A percentile compares a stretch with the other conserved stretches of the same genome.
phyloP scores from a whole-genome alignment of 2,797 vertebrate species.

The Periparus ater region DNA sequence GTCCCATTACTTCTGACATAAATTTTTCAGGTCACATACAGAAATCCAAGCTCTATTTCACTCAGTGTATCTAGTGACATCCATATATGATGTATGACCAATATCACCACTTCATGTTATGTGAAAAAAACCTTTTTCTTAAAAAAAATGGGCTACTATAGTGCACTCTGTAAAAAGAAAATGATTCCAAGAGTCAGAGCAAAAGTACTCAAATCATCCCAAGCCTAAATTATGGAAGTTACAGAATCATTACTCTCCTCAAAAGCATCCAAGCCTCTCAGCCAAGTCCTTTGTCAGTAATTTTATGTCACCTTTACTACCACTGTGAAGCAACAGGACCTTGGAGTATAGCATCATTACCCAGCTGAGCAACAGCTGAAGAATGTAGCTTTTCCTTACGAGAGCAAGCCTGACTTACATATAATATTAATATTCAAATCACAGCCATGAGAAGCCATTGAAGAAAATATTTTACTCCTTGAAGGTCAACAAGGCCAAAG shows the following conservation, averaged over 20 bases:
- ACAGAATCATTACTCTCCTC: not conserved
- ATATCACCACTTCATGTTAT: not conserved
- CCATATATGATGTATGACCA: not conserved
- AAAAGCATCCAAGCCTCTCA: not conserved
- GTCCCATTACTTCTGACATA: not conserved
- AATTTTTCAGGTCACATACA: not conserved
- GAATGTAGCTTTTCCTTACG: not conserved
- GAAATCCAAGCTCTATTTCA: not conserved
- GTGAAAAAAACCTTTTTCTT: not conserved
- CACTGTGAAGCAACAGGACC: not conserved
- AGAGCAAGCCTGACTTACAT: not conserved
- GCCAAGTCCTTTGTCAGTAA: not conserved
- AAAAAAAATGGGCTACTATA: not conserved
- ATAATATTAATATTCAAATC: not conserved
- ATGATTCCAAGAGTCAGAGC: not conserved
- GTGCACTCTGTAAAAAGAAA: not conserved
- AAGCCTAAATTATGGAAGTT: not conserved
- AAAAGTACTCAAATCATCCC: not conserved
- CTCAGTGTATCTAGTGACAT: not conserved
- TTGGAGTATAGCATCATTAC: not conserved
- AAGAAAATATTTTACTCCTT: constrained; percentile 3
- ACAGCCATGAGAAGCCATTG: not conserved
- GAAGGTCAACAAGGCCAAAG: constrained; percentile 1
- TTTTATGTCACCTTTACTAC: not conserved
- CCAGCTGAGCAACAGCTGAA: not conserved